These are phyloP conservation scores for Casuarius casuarius DNA, from an alignment of 2,113 vertebrate species.

Conservation along the genomic window DNA sequence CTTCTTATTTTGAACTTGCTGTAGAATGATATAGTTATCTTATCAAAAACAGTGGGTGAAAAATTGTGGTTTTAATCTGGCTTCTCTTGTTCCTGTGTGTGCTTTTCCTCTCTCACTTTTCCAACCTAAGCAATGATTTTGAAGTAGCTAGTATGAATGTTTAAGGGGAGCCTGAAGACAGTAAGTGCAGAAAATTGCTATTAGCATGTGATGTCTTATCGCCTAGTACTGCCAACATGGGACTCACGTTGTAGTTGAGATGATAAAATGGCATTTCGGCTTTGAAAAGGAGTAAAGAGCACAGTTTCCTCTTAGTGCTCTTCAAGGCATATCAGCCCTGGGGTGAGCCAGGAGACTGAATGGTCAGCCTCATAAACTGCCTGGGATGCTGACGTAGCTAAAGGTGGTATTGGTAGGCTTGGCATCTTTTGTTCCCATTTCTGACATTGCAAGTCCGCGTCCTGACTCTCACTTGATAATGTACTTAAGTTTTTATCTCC, in stretches of 20 bases:
- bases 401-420: not conserved
- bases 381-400: not conserved
- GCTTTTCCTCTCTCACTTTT: not conserved
- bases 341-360: not conserved
- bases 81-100: not conserved
- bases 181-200: not conserved
- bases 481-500: not conserved
- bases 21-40: not conserved
- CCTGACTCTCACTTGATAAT: not conserved
- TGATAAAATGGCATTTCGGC: not conserved
- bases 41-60: not conserved
- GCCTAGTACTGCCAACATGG: rapidly evolving
- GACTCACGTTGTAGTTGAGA: not conserved
- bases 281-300: not conserved
- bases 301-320: not conserved
- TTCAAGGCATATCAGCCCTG: not conserved
- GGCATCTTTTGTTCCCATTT: not conserved
- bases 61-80: not conserved
- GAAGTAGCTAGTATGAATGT: not conserved
- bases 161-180: not conserved
- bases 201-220: not conserved
- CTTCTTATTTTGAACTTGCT: not conserved
- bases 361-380: not conserved
- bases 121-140: not conserved
- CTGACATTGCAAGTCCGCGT: not conserved